Conservation (phyloP, 2,113 vertebrate species). For the Sorex fumeus region DNA sequence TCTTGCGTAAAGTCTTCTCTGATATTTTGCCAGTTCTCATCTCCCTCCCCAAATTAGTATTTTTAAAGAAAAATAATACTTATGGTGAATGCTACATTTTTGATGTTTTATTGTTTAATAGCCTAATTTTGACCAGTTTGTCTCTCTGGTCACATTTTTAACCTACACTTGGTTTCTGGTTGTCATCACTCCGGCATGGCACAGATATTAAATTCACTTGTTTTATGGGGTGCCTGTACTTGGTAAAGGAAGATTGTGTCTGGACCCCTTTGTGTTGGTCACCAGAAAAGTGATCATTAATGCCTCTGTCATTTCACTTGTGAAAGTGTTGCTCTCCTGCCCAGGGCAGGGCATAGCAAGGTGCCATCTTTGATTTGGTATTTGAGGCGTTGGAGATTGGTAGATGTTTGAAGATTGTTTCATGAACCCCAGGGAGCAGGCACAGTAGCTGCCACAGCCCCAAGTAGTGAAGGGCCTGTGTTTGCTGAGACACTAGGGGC, state of each 20-base stretch:
- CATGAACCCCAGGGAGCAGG: neutral
- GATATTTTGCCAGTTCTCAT: neutral
- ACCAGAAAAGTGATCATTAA: slow-evolving; percentile 32
- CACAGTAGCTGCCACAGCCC: slow-evolving; percentile 14
- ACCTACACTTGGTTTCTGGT: slow-evolving; percentile 30
- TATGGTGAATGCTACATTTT: neutral
- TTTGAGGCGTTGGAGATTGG: slow-evolving; percentile 6
- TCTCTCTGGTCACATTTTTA: slow-evolving; percentile 17
- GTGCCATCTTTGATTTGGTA: neutral
- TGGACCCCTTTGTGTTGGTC: neutral
- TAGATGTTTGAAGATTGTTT: slow-evolving; percentile 40
- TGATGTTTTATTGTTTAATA: slow-evolving; percentile 18
- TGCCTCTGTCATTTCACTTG: neutral
- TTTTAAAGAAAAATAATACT: slow-evolving; percentile 22
- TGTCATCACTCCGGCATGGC: neutral
- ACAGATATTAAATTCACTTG: neutral
- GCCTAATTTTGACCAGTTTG: slow-evolving; percentile 14
- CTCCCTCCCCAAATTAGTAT: neutral
- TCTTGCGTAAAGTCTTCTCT: slow-evolving; percentile 47
- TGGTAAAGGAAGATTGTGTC: neutral
- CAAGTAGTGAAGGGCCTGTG: neutral
- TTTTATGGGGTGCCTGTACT: slow-evolving; percentile 1
- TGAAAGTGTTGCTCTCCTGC: slow-evolving; percentile 7
- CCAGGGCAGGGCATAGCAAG: neutral
- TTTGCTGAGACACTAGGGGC: slow-evolving; percentile 19